phyloP scores from a whole-genome alignment of 2,113 vertebrate species.

The Cnemophilus loriae region DNA sequence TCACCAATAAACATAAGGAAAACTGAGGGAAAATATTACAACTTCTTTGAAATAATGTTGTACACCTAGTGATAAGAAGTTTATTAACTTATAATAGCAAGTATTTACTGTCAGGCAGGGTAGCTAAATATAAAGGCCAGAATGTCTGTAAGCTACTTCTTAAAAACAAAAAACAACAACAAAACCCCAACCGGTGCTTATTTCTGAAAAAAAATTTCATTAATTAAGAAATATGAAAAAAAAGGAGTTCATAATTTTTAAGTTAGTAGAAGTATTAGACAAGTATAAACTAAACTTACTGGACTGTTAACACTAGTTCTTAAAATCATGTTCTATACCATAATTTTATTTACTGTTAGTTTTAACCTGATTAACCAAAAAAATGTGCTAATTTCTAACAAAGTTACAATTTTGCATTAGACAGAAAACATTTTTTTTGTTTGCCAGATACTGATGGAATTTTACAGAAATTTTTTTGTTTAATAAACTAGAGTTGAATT shows the following conservation, averaged over 20 bases:
- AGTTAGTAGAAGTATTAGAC: neutral
- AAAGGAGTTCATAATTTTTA: neutral
- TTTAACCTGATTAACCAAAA: neutral
- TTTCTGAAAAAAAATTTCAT: neutral
- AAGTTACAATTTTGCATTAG: neutral
- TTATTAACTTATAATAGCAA: neutral
- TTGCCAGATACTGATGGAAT: neutral
- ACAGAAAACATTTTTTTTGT: neutral
- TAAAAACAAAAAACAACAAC: neutral
- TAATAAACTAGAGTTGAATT: neutral
- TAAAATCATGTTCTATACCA: neutral
- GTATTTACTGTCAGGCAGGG: neutral
- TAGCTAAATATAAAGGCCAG: neutral
- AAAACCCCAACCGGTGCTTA: accelerated
- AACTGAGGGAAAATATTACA: neutral
- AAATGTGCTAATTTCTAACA: neutral
- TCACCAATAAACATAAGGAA: neutral
- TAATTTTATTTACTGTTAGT: neutral
- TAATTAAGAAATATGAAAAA: neutral
- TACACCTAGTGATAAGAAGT: neutral
- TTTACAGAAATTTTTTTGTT: neutral
- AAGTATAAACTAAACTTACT: neutral
- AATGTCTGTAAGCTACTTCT: neutral
- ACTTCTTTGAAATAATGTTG: neutral
- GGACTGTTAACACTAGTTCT: neutral